Evolutionary conservation across 2,113 vertebrate species (phyloP).

Genomic region (Sylvilagus bachmani): DNA sequence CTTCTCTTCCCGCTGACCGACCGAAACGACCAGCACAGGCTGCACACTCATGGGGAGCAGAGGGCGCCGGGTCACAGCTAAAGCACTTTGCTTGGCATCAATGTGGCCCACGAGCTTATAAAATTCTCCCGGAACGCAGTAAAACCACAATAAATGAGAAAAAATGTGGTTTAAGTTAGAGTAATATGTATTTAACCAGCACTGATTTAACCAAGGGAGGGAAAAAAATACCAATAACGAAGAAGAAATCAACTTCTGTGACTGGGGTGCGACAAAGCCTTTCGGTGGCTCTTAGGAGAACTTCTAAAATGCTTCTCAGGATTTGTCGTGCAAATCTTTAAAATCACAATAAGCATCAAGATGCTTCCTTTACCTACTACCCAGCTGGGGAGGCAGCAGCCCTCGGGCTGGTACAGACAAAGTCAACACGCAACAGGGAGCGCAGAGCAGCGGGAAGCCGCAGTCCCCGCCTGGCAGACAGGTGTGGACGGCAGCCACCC

Average conservation of each 20-base stretch:
- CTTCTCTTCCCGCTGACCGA: background rate
- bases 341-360: slow-evolving; percentile 11
- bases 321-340: slow-evolving; percentile 38
- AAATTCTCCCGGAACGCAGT: slow-evolving; percentile 52
- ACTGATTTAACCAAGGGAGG: slow-evolving; percentile 39
- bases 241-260: slow-evolving; percentile 29
- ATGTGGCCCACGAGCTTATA: slow-evolving; percentile 19
- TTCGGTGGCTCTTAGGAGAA: background rate
- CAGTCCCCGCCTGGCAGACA: too few relatives aligned
- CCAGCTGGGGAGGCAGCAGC: background rate
- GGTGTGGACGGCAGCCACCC: too few relatives aligned
- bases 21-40: background rate
- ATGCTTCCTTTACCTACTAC: slow-evolving; percentile 25
- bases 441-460: too few relatives aligned
- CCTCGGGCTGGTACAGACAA: too few relatives aligned
- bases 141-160: slow-evolving; percentile 57
- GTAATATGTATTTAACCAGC: slow-evolving; percentile 12
- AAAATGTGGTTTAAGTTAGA: slow-evolving; percentile 39
- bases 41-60: background rate
- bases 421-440: too few relatives aligned
- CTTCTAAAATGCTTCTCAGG: slow-evolving; percentile 41
- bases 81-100: background rate
- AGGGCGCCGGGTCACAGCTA: background rate
- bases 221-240: slow-evolving; percentile 11
- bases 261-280: background rate